Evolutionary conservation across 1,140 invertebrate genomes (phyloP).

Genomic region (Asbolus verrucosus): DNA sequence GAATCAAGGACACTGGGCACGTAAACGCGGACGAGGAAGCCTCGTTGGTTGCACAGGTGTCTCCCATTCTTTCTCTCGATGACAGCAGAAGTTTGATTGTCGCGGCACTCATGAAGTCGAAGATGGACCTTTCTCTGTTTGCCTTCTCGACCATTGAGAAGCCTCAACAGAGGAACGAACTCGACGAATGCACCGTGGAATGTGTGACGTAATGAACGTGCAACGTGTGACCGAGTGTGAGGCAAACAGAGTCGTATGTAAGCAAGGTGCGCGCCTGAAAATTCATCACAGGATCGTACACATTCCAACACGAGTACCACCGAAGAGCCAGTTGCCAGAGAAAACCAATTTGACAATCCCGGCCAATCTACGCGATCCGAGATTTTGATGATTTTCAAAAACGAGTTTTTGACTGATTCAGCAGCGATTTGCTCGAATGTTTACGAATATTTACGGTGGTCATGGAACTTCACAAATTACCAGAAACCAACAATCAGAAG

Average conservation of each 20-base stretch:
- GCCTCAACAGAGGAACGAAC: not conserved
- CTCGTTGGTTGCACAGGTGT: conserved; percentile 32
- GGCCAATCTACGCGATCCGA: too few relatives aligned
- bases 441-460: too few relatives aligned
- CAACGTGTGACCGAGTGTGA: conserved; percentile 51
- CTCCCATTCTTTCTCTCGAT: not conserved
- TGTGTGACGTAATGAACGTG: conserved; percentile 51
- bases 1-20: conserved; percentile 46
- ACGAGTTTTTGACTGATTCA: too few relatives aligned
- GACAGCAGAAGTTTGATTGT: conserved; percentile 26
- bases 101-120: conserved; percentile 3
- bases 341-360: too few relatives aligned
- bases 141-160: not conserved
- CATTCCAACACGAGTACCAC: not conserved
- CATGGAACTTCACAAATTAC: too few relatives aligned
- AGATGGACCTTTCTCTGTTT: not conserved
- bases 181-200: conserved; percentile 42
- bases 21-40: conserved; percentile 27
- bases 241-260: conserved; percentile 3
- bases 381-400: too few relatives aligned
- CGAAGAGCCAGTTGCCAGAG: too few relatives aligned
- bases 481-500: too few relatives aligned
- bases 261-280: conserved; percentile 21
- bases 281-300: conserved; percentile 16
- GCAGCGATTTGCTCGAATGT: too few relatives aligned